These are phyloP conservation scores for Chromobotia macracanthus DNA, from an alignment of 2,797 vertebrate genomes.

Conservation along the genomic window DNA sequence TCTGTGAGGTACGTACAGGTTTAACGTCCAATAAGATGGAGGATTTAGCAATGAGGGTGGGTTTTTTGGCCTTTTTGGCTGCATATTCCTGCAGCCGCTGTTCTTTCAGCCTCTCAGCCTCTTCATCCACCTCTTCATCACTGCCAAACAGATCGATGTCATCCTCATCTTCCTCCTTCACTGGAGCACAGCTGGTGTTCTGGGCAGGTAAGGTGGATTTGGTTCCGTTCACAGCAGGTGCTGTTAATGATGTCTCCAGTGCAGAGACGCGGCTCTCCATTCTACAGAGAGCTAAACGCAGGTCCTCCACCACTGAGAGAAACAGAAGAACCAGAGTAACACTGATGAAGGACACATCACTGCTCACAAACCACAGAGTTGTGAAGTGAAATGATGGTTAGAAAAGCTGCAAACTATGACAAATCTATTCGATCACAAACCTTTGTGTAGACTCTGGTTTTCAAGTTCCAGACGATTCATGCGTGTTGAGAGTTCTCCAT, in stretches of 20 bases:
- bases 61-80: slow-evolving; percentile 76
- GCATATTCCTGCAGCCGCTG: slow-evolving; percentile 6
- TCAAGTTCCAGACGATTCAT: slow-evolving; percentile 88
- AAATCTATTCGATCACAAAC: slow-evolving; percentile 77
- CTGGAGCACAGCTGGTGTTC: slow-evolving; percentile 16
- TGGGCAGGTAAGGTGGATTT: slow-evolving; percentile 13
- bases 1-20: slow-evolving; percentile 77
- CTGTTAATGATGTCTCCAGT: slow-evolving; percentile 81
- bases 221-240: slow-evolving; percentile 61
- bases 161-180: not conserved
- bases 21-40: slow-evolving; percentile 95
- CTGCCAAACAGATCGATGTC: slow-evolving; percentile 7
- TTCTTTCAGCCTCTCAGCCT: slow-evolving; percentile 10
- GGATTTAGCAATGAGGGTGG: slow-evolving; percentile 88
- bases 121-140: not conserved
- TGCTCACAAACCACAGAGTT: no score
- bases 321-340: not conserved
- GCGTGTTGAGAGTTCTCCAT: slow-evolving; percentile 80
- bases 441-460: slow-evolving; percentile 85
- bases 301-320: slow-evolving; percentile 82
- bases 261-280: slow-evolving; percentile 83
- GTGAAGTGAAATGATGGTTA: no score
- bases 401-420: no score
- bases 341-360: not conserved
- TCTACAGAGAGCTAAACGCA: slow-evolving; percentile 84